Conservation (phyloP, 2,113 vertebrate genomes). For the Aldabrachelys gigantea region DNA sequence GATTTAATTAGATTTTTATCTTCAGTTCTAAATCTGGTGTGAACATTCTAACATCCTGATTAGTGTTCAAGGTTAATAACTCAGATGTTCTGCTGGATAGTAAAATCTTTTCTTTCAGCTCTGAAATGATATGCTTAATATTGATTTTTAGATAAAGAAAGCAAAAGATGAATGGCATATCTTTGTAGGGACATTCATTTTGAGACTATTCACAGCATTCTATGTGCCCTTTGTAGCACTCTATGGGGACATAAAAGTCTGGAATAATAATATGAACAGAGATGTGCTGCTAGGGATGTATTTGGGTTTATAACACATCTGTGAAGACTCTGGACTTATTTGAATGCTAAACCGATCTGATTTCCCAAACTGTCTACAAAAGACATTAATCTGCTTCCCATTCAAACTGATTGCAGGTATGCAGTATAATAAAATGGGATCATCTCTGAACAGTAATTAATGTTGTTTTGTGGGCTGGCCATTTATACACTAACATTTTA, state of each 20-base stretch:
- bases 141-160: slow-evolving; percentile 32
- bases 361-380: neutral
- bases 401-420: neutral
- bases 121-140: slow-evolving; percentile 57
- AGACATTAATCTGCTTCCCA: neutral
- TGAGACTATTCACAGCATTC: neutral
- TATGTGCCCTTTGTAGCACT: neutral
- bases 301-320: neutral
- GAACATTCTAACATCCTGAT: slow-evolving; percentile 19
- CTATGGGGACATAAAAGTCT: slow-evolving; percentile 36
- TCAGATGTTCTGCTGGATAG: slow-evolving; percentile 22
- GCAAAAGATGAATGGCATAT: slow-evolving; percentile 13
- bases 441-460: neutral
- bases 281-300: neutral
- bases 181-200: slow-evolving; percentile 11
- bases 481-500: neutral
- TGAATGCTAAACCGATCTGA: neutral
- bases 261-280: neutral
- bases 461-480: neutral
- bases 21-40: neutral
- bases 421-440: neutral
- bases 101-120: slow-evolving; percentile 44
- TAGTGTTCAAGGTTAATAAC: slow-evolving; percentile 58
- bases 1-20: slow-evolving; percentile 64
- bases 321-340: neutral